Evolutionary conservation across 2,797 vertebrate genomes (phyloP).

Genomic region (Simalia tracyae): DNA sequence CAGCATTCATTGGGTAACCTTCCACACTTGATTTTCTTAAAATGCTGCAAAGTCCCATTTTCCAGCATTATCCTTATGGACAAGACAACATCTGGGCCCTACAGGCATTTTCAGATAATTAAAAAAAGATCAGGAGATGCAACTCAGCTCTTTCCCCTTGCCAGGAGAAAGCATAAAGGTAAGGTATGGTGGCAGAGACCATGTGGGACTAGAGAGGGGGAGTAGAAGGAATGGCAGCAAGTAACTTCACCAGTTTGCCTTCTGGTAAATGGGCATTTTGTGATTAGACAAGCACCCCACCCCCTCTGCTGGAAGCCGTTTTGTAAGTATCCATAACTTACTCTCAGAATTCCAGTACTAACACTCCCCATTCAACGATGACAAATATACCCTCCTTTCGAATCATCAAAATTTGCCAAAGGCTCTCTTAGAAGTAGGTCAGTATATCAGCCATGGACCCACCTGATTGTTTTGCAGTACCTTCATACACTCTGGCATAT

Average conservation of each 20-base stretch:
- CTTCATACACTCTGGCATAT: not conserved
- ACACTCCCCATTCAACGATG: not conserved
- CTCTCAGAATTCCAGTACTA: not conserved
- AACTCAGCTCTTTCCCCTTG: not conserved
- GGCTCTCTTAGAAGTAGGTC: not conserved
- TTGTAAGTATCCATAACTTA: not conserved
- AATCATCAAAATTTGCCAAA: not conserved
- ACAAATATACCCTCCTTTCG: not conserved
- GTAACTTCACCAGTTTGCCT: not conserved
- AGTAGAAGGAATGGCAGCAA: not conserved
- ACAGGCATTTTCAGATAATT: not conserved
- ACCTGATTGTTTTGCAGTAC: not conserved
- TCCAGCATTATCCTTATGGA: not conserved
- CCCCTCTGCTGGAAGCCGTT: too few species aligned
- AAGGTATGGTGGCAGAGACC: not conserved
- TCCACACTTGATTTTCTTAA: not conserved
- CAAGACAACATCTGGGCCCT: not conserved
- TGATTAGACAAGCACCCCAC: not conserved
- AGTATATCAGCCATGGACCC: not conserved
- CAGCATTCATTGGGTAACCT: not conserved
- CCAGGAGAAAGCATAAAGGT: not conserved
- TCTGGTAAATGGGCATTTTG: not conserved
- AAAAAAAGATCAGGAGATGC: not conserved
- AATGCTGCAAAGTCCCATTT: not conserved
- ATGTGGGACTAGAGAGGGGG: not conserved